Conservation (phyloP, 2,113 vertebrate genomes). For the Sciurus niger region DNA sequence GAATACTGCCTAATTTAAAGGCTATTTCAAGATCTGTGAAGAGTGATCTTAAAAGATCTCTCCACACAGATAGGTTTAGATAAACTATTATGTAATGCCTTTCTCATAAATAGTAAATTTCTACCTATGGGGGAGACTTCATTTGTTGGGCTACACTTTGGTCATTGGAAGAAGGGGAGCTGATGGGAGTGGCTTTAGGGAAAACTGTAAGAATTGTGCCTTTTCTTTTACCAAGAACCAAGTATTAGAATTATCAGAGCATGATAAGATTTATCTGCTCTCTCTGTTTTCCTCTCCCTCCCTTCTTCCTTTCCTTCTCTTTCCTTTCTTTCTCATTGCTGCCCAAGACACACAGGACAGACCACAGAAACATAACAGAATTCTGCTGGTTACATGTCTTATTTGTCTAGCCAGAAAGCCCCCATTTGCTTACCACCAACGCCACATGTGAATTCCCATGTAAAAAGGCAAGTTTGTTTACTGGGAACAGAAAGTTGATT, state of each 20-base stretch:
- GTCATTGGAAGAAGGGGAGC: not conserved
- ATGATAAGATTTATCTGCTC: not conserved
- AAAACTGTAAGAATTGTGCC: not conserved
- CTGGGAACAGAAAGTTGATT: not conserved
- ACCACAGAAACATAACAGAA: not conserved
- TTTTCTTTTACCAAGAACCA: not conserved
- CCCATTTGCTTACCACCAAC: not conserved
- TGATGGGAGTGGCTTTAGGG: not conserved
- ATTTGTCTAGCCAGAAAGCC: constrained; percentile 13
- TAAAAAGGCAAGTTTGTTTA: constrained; percentile 1
- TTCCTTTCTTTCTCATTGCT: not conserved
- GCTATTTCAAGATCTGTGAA: not conserved
- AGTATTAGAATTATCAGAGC: not conserved
- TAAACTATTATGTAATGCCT: no score
- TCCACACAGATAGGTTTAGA: not conserved
- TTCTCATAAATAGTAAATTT: not conserved
- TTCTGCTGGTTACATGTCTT: not conserved
- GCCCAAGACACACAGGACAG: not conserved
- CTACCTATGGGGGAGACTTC: not conserved
- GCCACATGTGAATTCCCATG: constrained; percentile 32
- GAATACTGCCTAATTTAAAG: not conserved
- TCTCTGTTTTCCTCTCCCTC: not conserved
- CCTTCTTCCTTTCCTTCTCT: not conserved
- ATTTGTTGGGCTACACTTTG: not conserved
- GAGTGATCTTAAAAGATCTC: not conserved